Evolutionary conservation across 2,888 invertebrate species (phyloP), one percentile per base, ranked within the genome.

Genomic region (Lasioglossum oenotherae): DNA sequence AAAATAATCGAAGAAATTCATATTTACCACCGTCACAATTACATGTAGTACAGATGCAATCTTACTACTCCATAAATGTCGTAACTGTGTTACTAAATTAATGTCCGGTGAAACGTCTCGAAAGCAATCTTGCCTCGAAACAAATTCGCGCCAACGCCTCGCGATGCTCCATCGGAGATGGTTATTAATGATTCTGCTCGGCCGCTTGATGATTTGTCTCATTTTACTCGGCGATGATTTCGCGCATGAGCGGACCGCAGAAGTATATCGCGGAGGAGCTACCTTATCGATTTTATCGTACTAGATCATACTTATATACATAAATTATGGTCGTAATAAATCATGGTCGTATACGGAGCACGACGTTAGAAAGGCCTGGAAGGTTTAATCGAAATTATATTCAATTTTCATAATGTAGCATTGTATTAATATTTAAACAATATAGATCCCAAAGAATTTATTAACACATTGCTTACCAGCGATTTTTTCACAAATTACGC

Each of bases 141-240:
- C 84, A 86, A 86, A 84, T 80, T 79, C 84, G 71, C 67, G 69
- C 76, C 80, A 60, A 80, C 78, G 60, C 80, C 64, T 72, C 81
- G 31, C 60, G 71, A 60, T 78, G 77, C 80, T 35, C 27, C 82
- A 23, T 71, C 78, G 64, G 38, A 77, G 76, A 38, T 78, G 67
- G 85, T 90, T 90, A 90, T 90, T 90, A 90, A 90, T 90, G 89
- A 90, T 79, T 71, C 74, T 35, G 27, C 64, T 27, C 73, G 88
- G 84, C 80, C 75, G 81, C 81, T 77, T 76, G 75, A 89, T 83
- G 69, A 69, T 69, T 69, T 23, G 69, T 69, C 69, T 69, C 69
- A 69, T 69, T 38, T 69, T 35, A 74, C 38, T 75, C 84, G 77
- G 81, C 53, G 89, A 81, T 81, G 78, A 80, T 81, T 78, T 84